A percentile compares a stretch with the other conserved stretches of the same genome.
Conservation (phyloP, 2,113 vertebrate species). For the Laterallus jamaicensis region DNA sequence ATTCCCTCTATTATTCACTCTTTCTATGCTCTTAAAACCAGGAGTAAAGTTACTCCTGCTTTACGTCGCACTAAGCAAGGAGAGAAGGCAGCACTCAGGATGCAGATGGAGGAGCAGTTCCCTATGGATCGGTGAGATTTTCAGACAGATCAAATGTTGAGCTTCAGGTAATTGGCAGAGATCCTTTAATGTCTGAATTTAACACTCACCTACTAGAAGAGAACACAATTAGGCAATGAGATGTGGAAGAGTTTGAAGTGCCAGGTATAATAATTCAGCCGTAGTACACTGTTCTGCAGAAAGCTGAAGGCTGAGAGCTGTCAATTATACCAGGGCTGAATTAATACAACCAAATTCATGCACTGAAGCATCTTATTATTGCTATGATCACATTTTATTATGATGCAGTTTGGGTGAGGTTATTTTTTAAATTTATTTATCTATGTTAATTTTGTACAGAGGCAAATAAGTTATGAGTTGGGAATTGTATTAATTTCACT, state of each 20-base stretch:
- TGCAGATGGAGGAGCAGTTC: conserved; percentile 19
- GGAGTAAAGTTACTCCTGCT: background rate
- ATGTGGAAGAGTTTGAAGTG: conserved; percentile 63
- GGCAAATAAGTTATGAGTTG: conserved; percentile 72
- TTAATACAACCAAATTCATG: conserved; percentile 70
- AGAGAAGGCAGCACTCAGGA: background rate
- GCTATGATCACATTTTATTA: conserved; percentile 72
- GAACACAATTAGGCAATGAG: conserved; percentile 67
- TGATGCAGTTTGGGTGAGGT: conserved; percentile 69
- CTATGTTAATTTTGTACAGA: conserved; percentile 76
- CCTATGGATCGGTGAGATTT: conserved; percentile 33
- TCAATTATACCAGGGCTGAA: conserved; percentile 71
- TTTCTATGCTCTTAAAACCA: background rate
- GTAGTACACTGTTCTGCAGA: conserved; percentile 25
- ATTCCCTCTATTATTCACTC: background rate
- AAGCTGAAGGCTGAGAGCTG: conserved; percentile 71
- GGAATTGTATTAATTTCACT: conserved; percentile 74
- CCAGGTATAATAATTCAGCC: conserved; percentile 65
- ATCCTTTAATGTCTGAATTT: conserved; percentile 72
- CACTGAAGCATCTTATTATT: conserved; percentile 60
- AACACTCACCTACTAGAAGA: conserved; percentile 66
- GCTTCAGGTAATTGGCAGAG: conserved; percentile 70
- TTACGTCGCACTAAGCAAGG: background rate
- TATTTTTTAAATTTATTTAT: conserved; percentile 76
- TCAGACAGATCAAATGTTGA: conserved; percentile 65